Percentiles rank a stretch among this genome's conserved stretches.
Evolutionary conservation across 2,797 vertebrate species (phyloP).

Genomic region (Peromyscus attwateri): DNA sequence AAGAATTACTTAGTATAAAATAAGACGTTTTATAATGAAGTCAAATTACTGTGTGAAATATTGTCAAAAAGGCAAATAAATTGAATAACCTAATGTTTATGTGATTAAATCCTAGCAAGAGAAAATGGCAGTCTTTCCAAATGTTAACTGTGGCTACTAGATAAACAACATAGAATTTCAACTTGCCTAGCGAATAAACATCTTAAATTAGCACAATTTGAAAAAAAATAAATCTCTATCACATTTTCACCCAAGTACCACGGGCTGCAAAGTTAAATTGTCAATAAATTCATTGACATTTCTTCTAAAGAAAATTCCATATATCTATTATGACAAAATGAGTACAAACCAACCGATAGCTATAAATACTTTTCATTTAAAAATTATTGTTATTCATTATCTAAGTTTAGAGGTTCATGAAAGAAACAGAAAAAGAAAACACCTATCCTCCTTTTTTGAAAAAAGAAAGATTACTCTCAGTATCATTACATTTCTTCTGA

Average conservation of each 20-base stretch:
- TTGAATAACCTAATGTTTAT: constrained; percentile 38
- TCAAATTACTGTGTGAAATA: constrained; percentile 49
- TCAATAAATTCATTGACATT: constrained; percentile 59
- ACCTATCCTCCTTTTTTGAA: neutral
- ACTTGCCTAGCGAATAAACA: constrained; percentile 39
- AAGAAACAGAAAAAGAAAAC: constrained; percentile 47
- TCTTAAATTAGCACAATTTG: constrained; percentile 44
- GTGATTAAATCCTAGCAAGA: constrained; percentile 40
- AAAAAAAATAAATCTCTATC: constrained; percentile 49
- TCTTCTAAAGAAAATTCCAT: constrained; percentile 48
- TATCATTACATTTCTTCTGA: neutral
- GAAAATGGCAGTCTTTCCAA: constrained; percentile 18
- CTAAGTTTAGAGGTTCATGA: neutral
- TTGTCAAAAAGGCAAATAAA: constrained; percentile 54
- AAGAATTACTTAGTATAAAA: constrained; percentile 55
- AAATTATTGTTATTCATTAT: constrained; percentile 4
- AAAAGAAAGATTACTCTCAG: neutral
- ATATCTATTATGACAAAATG: neutral
- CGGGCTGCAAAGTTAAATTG: constrained; percentile 51
- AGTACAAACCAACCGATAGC: constrained; percentile 4
- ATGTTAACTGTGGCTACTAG: neutral
- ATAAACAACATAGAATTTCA: neutral
- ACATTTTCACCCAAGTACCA: constrained; percentile 29
- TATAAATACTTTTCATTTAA: constrained; percentile 20
- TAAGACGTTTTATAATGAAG: constrained; percentile 28